Evolutionary conservation across 2,113 vertebrate genomes (phyloP).

Genomic region (Vidua macroura): DNA sequence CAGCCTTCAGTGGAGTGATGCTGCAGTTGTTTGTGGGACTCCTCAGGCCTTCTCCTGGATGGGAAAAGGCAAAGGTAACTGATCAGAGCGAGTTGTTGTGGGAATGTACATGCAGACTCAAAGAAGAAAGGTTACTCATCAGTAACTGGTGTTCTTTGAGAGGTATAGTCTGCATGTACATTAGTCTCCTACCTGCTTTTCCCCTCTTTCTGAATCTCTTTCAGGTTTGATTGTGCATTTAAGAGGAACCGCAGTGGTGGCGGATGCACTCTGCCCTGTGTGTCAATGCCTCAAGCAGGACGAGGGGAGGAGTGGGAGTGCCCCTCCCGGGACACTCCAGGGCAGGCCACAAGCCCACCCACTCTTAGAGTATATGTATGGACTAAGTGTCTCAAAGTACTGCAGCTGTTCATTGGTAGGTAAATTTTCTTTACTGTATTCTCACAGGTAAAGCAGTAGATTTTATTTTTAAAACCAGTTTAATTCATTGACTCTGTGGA

Average conservation of each 20-base stretch:
- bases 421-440: conserved; percentile 65
- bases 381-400: conserved; percentile 63
- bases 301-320: conserved; percentile 44
- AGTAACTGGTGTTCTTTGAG: conserved; percentile 69
- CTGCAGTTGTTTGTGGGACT: neutral
- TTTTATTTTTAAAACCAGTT: neutral
- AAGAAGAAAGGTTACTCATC: conserved; percentile 65
- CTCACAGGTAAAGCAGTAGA: conserved; percentile 37
- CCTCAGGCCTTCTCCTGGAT: neutral
- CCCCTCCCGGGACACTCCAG: conserved; percentile 16
- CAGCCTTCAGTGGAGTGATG: neutral
- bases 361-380: conserved; percentile 54
- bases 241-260: conserved; percentile 64
- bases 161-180: conserved; percentile 58
- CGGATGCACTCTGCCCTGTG: conserved; percentile 57
- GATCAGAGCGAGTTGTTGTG: neutral
- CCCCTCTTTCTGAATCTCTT: conserved; percentile 70
- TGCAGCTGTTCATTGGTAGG: conserved; percentile 55
- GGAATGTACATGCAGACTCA: conserved; percentile 68
- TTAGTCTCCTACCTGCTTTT: conserved; percentile 66
- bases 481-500: neutral
- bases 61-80: conserved; percentile 36
- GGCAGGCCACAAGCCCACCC: conserved; percentile 50
- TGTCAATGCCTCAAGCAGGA: conserved; percentile 49
- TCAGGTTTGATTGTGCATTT: conserved; percentile 67